Evolutionary conservation across 1,140 invertebrate species (phyloP), one percentile per base, ranked within the genome.

Genomic region (Drosophila biarmipes): DNA sequence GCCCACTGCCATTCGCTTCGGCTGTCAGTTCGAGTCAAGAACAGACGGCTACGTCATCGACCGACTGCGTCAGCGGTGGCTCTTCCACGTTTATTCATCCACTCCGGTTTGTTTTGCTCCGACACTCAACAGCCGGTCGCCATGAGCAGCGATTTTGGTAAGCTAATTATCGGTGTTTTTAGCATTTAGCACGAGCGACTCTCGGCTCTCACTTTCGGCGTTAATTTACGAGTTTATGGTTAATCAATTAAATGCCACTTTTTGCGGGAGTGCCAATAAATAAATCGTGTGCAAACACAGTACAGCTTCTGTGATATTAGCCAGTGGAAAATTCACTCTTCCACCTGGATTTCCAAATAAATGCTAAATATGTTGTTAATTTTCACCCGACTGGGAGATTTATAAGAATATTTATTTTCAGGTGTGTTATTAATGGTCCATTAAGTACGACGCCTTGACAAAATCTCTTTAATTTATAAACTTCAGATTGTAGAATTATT

Each of bases 141-240:
- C 24, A 76, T 76, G 73, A 76, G 45, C 73, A 58, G 43, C 21
- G 54, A 68, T 53, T 68, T 45, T 17, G 73, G 73, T 76, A 15
- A 76, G 73, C 48, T 34, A 6, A 0, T 38, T 27, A 42, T 24
- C 0, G 6, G 6, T 45, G 5, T 21, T 8, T 19, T 21, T 24
- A 11, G 11, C 11, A 71, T 34, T 71, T 57, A 42, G 51, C 61
- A 67, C n/a, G 40, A 35, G 14, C 53, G 29, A 40, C 27, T 51
- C 42, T 52, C n/a, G 29, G 19, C 11, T 29, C 37, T 24, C 51
- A 21, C 38, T 10, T 31, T 52, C 31, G 37, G 24, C 53, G 72
- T 46, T 73, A 73, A 74, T 74, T 74, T 56, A 74, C 51, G 51
- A 73, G 59, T 67, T 57, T 45, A 46, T 78, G 66, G 49, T 75